These are phyloP conservation scores for Fragum sueziense DNA, from an alignment of 2,888 invertebrate species.

Conservation along the genomic window DNA sequence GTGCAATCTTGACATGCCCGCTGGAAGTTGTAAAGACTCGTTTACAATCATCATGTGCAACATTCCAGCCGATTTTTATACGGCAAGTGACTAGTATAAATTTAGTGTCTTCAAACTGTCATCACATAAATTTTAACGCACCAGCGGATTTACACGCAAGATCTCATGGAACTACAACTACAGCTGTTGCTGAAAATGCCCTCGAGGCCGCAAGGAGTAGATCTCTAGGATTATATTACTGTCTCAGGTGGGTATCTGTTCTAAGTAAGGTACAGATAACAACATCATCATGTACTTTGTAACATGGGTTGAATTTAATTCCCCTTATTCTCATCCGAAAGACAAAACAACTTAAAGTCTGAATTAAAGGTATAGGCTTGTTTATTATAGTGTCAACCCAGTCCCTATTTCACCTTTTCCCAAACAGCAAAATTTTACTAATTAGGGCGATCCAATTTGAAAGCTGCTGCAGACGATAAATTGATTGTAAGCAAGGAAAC, in stretches of 20 bases:
- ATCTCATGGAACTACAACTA: conserved; percentile 34
- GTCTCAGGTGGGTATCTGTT: conserved; percentile 75
- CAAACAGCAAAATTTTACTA: too few species aligned
- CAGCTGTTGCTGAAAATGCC: conserved; percentile 52
- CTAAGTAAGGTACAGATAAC: too few species aligned
- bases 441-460: too few species aligned
- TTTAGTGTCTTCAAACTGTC: conserved; percentile 23
- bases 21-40: conserved; percentile 99
- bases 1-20: conserved; percentile 98
- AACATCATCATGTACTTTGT: too few species aligned
- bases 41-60: conserved; percentile 94
- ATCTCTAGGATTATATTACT: conserved; percentile 75
- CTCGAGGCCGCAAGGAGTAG: conserved; percentile 50
- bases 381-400: too few species aligned
- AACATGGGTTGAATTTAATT: too few species aligned
- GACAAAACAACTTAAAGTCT: too few species aligned
- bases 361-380: too few species aligned
- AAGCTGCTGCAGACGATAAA: too few species aligned
- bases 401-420: too few species aligned
- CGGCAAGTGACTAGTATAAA: conserved; percentile 42
- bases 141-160: conserved; percentile 31
- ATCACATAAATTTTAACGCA: conserved; percentile 48
- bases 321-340: too few species aligned
- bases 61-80: conserved; percentile 67
- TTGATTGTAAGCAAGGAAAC: too few species aligned